A percentile compares a stretch with the other conserved stretches of the same genome.
These are phyloP conservation scores for Piaya cayana DNA, from an alignment of 2,113 vertebrate genomes.

Conservation along the genomic window DNA sequence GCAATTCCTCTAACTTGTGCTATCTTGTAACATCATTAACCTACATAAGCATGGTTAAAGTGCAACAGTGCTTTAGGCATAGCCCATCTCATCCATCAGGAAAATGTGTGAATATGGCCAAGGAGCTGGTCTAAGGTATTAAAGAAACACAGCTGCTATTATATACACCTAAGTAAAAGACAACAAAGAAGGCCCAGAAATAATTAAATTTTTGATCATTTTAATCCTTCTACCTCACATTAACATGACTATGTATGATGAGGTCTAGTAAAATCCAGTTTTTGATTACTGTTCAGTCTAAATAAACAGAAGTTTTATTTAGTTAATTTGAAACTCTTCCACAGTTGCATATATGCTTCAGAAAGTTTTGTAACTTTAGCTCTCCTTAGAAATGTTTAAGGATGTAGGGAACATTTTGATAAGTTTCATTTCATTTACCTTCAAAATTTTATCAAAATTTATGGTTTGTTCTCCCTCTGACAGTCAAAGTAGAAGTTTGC, in stretches of 20 bases:
- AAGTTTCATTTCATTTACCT: background rate
- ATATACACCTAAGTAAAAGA: background rate
- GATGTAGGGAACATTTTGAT: background rate
- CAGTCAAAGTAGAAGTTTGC: background rate
- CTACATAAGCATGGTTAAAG: background rate
- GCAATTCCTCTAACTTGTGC: conserved; percentile 9
- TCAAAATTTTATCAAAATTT: background rate
- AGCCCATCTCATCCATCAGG: background rate
- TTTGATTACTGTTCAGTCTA: background rate
- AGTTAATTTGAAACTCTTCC: background rate
- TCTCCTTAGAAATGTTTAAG: background rate
- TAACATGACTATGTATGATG: background rate
- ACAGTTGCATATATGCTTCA: background rate
- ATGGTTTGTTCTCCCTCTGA: background rate
- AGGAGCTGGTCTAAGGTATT: background rate
- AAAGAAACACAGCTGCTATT: conserved; percentile 26
- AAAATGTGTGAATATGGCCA: conserved; percentile 11
- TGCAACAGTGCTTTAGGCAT: conserved; percentile 21
- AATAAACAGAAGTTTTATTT: conserved; percentile 14
- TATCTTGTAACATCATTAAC: conserved; percentile 44
- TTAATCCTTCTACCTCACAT: background rate
- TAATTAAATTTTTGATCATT: background rate
- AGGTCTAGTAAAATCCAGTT: background rate
- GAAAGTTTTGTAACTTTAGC: conserved; percentile 14
- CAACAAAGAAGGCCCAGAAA: background rate